Evolutionary conservation across 2,888 invertebrate species (phyloP), one percentile per base, ranked within the genome.

Genomic region (Heliconius hortense): DNA sequence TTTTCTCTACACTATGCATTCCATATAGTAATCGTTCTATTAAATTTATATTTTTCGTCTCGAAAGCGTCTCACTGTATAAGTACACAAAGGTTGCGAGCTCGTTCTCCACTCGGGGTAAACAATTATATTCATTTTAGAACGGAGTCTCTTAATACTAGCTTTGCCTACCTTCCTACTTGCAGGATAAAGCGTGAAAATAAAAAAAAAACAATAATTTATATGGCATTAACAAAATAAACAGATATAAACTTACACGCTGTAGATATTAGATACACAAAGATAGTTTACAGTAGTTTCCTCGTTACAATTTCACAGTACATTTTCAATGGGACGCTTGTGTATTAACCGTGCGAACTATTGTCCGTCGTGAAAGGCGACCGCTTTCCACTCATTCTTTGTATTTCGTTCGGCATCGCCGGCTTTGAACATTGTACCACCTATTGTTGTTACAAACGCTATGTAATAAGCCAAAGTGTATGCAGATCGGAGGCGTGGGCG

Each of bases 321-420:
- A 35, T 70, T 74, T 70, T 56, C 53, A 59, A 66, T 71, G 39
- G 59, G 56, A 10, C 43, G 53, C 67, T 71, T 71, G 66, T 70
- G 74, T 76, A 60, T 48, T 72, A 74, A 71, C 66, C 71, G 71
- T 76, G 75, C 72, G 72, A 75, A 64, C 72, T 67, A 79, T 80
- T 78, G 80, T 79, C 77, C 75, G 76, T 35, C 35, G 69, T 39
- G 76, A 76, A 77, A 76, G 74, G 75, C 76, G 76, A 77, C 76
- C 73, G 73, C 76, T 80, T 76, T 79, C 77, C 79, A 72, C 74
- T 66, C 70, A 66, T 71, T 64, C 77, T 75, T 78, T 78, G 77
- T 70, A 67, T 76, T 76, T 74, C 73, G 76, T 77, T 77, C 76
- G 76, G 76, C 77, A 77, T 74, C 74, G 77, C 43, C 71, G 75